phyloP scores from a whole-genome alignment of 2,888 invertebrate species.

The Syrphus vitripennis region DNA sequence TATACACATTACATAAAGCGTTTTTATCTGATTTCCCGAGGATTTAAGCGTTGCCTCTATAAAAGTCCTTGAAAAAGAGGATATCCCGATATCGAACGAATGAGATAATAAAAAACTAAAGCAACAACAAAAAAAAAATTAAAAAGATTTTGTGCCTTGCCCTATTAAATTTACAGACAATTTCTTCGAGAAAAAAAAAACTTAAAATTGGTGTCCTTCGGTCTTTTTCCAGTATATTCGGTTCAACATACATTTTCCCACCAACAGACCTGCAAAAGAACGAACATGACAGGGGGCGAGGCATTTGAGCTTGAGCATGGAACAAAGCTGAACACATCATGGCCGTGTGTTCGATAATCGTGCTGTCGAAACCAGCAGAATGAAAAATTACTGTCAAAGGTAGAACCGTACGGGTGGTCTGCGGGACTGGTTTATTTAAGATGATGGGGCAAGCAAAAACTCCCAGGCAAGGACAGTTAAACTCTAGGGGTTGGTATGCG shows the following conservation, averaged over 20 bases:
- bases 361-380: constrained; percentile 69
- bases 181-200: constrained; percentile 37
- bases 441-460: neutral
- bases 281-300: constrained; percentile 3
- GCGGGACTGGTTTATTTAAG: neutral
- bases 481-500: constrained; percentile 6
- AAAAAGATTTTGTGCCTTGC: constrained; percentile 27
- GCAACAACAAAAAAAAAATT: neutral
- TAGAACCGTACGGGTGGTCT: constrained; percentile 7
- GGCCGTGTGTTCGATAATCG: constrained; percentile 67
- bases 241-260: neutral
- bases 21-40: neutral
- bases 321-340: constrained; percentile 55
- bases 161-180: constrained; percentile 54
- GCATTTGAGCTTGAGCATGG: neutral
- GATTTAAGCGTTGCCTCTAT: neutral
- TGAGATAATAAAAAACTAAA: neutral
- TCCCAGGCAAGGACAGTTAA: neutral
- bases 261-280: neutral
- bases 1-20: neutral
- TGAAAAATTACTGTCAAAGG: constrained; percentile 68
- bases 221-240: constrained; percentile 16
- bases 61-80: constrained; percentile 14
- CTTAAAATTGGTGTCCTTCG: constrained; percentile 58
- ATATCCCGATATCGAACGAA: neutral